Evolutionary conservation across 2,797 vertebrate genomes (phyloP).

Genomic region (Argentina silus): DNA sequence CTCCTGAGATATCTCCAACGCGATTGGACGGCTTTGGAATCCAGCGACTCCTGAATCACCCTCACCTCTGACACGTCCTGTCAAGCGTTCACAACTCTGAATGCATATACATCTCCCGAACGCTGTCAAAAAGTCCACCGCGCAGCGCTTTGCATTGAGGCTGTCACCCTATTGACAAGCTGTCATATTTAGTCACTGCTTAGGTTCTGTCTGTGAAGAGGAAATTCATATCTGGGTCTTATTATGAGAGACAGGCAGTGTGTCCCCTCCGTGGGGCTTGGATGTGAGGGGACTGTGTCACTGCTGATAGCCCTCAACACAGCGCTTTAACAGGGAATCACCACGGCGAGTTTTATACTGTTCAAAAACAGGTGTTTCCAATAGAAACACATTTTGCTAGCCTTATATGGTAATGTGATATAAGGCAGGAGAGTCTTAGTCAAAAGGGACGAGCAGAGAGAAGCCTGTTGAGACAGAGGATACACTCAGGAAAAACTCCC

Average conservation of each 20-base stretch:
- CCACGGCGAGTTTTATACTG: not conserved
- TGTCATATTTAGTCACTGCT: conserved; percentile 62
- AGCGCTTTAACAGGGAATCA: conserved; percentile 14
- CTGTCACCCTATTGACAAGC: conserved; percentile 64
- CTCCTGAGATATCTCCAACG: not conserved
- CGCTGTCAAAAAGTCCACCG: conserved; percentile 53
- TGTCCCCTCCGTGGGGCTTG: conserved; percentile 14
- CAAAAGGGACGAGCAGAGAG: not conserved
- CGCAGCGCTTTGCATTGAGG: conserved; percentile 46
- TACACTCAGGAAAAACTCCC: not conserved
- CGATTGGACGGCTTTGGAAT: conserved; percentile 5
- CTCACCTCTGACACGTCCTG: conserved; percentile 32
- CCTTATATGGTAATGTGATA: conserved; percentile 2
- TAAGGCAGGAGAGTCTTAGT: not conserved
- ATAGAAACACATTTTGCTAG: conserved; percentile 6
- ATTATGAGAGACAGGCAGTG: conserved; percentile 69
- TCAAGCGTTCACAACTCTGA: conserved; percentile 43
- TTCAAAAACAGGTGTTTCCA: conserved; percentile 51
- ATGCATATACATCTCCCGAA: conserved; percentile 44
- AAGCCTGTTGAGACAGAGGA: not conserved
- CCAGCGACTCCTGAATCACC: conserved; percentile 22
- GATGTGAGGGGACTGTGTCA: conserved; percentile 19
- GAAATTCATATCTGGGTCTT: conserved; percentile 49
- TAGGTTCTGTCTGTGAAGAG: conserved; percentile 41
- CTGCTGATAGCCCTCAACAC: conserved; percentile 29